Conservation (phyloP, 2,113 vertebrate species). For the Chaetorhynchus papuensis region DNA sequence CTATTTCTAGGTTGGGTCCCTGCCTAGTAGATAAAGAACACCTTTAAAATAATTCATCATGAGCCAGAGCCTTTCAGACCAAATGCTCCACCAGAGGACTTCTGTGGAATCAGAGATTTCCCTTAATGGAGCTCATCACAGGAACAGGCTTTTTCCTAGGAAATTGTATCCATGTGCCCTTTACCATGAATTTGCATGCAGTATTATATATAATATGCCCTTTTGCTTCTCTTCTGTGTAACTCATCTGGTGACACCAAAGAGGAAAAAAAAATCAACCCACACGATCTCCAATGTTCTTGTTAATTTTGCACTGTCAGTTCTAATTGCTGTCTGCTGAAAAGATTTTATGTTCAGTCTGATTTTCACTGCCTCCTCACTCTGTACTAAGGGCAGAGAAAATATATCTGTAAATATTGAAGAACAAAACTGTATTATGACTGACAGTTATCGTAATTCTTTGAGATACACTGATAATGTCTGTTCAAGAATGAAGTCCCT, state of each 20-base stretch:
- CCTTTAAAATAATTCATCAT: neutral
- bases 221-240: neutral
- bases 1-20: neutral
- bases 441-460: conserved; percentile 29
- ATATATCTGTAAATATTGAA: neutral
- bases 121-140: neutral
- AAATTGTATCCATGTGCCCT: neutral
- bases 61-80: neutral
- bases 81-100: neutral
- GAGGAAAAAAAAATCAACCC: neutral
- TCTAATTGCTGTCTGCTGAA: neutral
- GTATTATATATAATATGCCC: neutral
- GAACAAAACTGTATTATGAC: neutral
- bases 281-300: neutral
- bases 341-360: neutral
- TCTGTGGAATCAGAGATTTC: neutral
- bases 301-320: neutral
- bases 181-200: neutral
- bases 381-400: neutral
- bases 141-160: neutral
- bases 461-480: neutral
- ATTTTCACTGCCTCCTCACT: neutral
- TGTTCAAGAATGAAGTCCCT: neutral
- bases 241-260: neutral
- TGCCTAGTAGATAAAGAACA: neutral